Evolutionary conservation across 1,140 invertebrate genomes (phyloP).

Genomic region (Drosophila tropicalis): DNA sequence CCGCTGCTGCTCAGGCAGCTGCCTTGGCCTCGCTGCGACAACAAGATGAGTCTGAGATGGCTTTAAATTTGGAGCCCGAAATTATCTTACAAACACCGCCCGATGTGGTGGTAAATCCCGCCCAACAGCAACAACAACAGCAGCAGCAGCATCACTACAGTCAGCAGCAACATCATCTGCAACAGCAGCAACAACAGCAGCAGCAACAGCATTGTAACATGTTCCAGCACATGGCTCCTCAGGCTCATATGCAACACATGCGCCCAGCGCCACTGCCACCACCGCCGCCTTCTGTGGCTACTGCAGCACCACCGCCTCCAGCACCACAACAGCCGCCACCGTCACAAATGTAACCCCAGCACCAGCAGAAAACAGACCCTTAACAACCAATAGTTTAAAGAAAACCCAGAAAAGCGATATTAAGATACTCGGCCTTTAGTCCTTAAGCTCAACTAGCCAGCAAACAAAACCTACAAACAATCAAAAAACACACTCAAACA

Average conservation of each 20-base stretch:
- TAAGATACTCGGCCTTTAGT: slow-evolving; percentile 44
- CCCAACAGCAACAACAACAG: slow-evolving; percentile 69
- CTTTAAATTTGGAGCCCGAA: slow-evolving; percentile 74
- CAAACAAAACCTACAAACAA: slow-evolving; percentile 30
- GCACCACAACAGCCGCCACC: slow-evolving; percentile 64
- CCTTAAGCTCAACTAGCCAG: slow-evolving; percentile 51
- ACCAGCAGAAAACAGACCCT: slow-evolving; percentile 28
- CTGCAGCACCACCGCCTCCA: slow-evolving; percentile 60
- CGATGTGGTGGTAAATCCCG: slow-evolving; percentile 62
- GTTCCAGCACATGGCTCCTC: slow-evolving; percentile 80
- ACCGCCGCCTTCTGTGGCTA: slow-evolving; percentile 39
- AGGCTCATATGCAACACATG: slow-evolving; percentile 77
- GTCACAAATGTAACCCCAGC: slow-evolving; percentile 56
- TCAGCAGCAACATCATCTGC: slow-evolving; percentile 61
- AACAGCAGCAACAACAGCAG: slow-evolving; percentile 60
- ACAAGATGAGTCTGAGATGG: slow-evolving; percentile 71
- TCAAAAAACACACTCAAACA: background rate
- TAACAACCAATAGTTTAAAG: background rate
- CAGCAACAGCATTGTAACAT: slow-evolving; percentile 79
- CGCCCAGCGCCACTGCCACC: slow-evolving; percentile 61
- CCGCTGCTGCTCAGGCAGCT: slow-evolving; percentile 56
- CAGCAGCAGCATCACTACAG: slow-evolving; percentile 69
- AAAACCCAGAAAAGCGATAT: background rate
- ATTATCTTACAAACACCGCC: slow-evolving; percentile 76
- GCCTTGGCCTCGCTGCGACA: slow-evolving; percentile 56